phyloP scores from a whole-genome alignment of 2,797 vertebrate species.

The Eulemur mongoz region DNA sequence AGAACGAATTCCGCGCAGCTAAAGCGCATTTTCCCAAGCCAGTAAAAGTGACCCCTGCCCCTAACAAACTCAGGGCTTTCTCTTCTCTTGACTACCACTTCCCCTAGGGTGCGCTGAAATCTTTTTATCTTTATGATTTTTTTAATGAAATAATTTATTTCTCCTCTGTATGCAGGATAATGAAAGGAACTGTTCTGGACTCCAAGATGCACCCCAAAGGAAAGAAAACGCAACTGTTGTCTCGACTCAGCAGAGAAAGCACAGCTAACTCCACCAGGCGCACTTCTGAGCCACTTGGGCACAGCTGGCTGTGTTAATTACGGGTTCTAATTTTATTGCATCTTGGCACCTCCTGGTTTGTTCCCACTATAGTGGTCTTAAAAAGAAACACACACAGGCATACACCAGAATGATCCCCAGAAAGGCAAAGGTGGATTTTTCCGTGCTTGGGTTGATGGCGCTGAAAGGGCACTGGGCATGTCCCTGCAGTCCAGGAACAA shows the following conservation, averaged over 20 bases:
- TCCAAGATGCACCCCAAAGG: neutral
- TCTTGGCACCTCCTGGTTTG: slow-evolving; percentile 19
- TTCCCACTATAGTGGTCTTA: slow-evolving; percentile 22
- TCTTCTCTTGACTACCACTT: neutral
- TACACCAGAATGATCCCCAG: neutral
- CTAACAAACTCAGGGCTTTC: neutral
- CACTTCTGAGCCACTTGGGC: neutral
- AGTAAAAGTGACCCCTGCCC: neutral
- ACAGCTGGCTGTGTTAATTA: slow-evolving; percentile 52
- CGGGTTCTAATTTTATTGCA: slow-evolving; percentile 61
- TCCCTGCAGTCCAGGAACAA: neutral
- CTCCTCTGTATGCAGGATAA: neutral
- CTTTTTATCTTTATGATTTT: neutral
- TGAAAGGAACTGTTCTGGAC: neutral
- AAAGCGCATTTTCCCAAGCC: neutral
- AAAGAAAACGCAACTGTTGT: neutral
- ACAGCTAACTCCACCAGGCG: neutral
- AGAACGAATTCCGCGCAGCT: neutral
- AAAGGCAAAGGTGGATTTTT: neutral
- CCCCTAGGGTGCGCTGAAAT: neutral
- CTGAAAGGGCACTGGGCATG: neutral
- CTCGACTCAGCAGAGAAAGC: neutral
- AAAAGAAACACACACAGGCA: slow-evolving; percentile 41
- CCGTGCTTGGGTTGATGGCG: neutral
- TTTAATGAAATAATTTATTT: neutral